Evolutionary conservation across 2,888 invertebrate species (phyloP), one percentile per base, ranked within the genome.

Genomic region (Trissoscelio sp.): DNA sequence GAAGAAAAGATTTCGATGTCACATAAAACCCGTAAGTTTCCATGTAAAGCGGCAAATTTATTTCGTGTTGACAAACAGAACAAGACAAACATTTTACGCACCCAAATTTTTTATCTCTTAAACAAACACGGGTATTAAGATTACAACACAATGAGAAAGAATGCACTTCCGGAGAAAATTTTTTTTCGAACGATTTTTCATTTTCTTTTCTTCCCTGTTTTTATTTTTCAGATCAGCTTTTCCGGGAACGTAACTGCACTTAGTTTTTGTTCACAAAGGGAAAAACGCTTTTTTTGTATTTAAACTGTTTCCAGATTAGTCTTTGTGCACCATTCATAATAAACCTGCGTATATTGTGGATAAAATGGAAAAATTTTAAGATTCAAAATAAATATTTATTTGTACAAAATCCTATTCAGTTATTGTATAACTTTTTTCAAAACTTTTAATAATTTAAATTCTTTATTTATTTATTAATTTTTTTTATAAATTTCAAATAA

Each of bases 31-130:
- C 34, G 31, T 11, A 16, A 39, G 24, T 57, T 79, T 73, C 72
- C 72, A 60, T 60, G 79, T 79, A 79, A 72, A 51, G 53, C 57
- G 39, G 60, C 66, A 51, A 73, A 79, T 79, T 72, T 73, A 73
- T 72, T 73, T 66, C 18, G 66, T 79, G 72, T 73, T 79, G 79
- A 73, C 72, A 73, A 79, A 79, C 55, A 70, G n/a, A n/a, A 37
- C 44, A 37, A 62, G 46, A 14, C 11, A 37, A 57, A 28, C 53
- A 39, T 60, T 37, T 69, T 60, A 60, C 57, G 53, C 4, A n/a
- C 2, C 37, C 7, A 31, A 7, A 66, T 14, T 55, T 57, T 67
- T 57, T 67, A 44, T 39, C 53, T 14, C 20, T 46, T 46, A 66
- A 77, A 58, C 39, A 69, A 53, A 62, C 53, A 14, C 31, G 22